A percentile compares a stretch with the other conserved stretches of the same genome.
Conservation (phyloP, 1,140 invertebrate species). For the Pogonognathellus flavescens region DNA sequence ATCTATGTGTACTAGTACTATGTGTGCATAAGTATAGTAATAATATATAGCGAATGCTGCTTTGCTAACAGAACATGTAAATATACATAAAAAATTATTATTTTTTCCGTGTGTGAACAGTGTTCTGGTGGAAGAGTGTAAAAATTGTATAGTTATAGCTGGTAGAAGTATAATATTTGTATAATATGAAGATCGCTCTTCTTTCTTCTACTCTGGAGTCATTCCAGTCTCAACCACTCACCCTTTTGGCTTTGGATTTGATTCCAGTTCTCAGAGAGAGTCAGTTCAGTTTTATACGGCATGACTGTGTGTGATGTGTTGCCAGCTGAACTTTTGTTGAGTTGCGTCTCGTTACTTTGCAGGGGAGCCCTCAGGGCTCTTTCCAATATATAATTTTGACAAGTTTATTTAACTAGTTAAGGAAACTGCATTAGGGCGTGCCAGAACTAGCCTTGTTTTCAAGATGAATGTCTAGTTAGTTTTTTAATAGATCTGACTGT, state of each 20-base stretch:
- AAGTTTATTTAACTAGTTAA: constrained; percentile 68
- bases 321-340: constrained; percentile 35
- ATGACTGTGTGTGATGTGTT: not conserved
- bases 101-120: no score
- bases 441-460: constrained; percentile 64
- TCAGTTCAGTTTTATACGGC: not conserved
- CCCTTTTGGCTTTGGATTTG: not conserved
- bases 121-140: not conserved
- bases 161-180: not conserved
- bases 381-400: constrained; percentile 67
- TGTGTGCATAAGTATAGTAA: not conserved
- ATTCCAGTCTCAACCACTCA: constrained; percentile 13
- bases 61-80: no score
- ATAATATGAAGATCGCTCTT: not conserved
- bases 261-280: not conserved
- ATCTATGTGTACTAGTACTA: not conserved
- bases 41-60: not conserved
- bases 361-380: constrained; percentile 53
- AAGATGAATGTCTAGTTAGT: constrained; percentile 66
- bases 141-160: not conserved
- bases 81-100: no score
- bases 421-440: constrained; percentile 67
- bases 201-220: constrained; percentile 25
- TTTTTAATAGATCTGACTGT: constrained; percentile 54
- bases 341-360: constrained; percentile 47